Evolutionary conservation across 1,140 invertebrate species (phyloP).

Genomic region (Campodea augens): DNA sequence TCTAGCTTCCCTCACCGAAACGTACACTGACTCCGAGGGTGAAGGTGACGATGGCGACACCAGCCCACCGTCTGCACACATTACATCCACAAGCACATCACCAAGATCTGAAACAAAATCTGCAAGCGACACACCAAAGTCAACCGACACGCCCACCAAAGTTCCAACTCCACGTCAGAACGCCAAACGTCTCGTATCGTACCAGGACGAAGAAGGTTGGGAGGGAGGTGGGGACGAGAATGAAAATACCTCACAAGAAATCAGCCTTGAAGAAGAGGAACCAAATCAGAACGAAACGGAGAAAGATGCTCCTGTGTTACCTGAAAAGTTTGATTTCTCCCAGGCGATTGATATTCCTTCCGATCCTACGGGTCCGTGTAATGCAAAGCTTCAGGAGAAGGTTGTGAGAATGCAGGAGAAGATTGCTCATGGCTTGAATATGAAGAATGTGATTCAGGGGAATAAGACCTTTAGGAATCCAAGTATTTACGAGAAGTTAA

Average conservation of each 20-base stretch:
- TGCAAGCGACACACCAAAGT: neutral
- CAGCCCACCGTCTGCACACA: too few relatives aligned
- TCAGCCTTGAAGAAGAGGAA: slow-evolving; percentile 11
- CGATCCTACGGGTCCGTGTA: too few relatives aligned
- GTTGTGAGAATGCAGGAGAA: slow-evolving; percentile 58
- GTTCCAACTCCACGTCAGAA: too few relatives aligned
- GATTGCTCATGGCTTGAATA: slow-evolving; percentile 49
- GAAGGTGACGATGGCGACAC: slow-evolving; percentile 20
- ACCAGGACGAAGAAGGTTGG: slow-evolving; percentile 19
- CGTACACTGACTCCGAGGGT: slow-evolving; percentile 27
- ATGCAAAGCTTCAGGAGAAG: slow-evolving; percentile 48
- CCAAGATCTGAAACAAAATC: too few relatives aligned
- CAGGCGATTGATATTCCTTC: too few relatives aligned
- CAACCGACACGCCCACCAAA: too few relatives aligned
- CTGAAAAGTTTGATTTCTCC: too few relatives aligned
- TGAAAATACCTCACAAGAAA: too few relatives aligned
- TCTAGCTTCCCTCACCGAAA: slow-evolving; percentile 22
- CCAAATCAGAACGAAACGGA: slow-evolving; percentile 13
- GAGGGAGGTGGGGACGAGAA: too few relatives aligned
- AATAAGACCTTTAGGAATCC: slow-evolving; percentile 89
- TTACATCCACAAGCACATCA: too few relatives aligned
- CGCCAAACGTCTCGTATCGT: too few relatives aligned
- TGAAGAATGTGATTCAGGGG: slow-evolving; percentile 75
- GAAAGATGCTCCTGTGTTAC: too few relatives aligned
- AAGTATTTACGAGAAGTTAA: slow-evolving; percentile 91